Percentiles rank a stretch among this genome's conserved stretches.
These are phyloP conservation scores for Microtus richardsoni DNA, from an alignment of 2,113 vertebrate species.

Conservation along the genomic window DNA sequence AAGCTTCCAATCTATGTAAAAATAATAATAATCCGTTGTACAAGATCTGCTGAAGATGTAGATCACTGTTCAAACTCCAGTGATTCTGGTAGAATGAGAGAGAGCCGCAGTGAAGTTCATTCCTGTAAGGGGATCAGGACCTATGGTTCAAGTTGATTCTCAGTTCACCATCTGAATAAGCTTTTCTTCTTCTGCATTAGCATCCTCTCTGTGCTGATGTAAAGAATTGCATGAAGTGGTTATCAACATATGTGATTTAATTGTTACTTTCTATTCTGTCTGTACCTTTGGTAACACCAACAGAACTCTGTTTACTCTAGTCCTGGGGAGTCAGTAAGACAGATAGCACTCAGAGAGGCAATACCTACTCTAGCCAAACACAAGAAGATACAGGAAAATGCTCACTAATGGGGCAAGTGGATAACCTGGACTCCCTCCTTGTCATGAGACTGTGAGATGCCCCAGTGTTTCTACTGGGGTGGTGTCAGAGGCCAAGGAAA, in stretches of 20 bases:
- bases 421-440: not conserved
- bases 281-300: not conserved
- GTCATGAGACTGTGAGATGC: not conserved
- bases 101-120: not conserved
- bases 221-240: not conserved
- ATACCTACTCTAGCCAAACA: not conserved
- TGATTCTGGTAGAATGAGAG: not conserved
- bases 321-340: not conserved
- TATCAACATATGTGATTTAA: not conserved
- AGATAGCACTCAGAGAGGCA: not conserved
- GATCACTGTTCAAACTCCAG: not conserved
- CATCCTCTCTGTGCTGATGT: not conserved
- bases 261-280: slow-evolving; percentile 16
- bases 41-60: not conserved
- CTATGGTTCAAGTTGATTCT: not conserved
- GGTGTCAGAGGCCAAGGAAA: not conserved
- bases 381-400: not conserved
- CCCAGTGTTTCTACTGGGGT: not conserved
- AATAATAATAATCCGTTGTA: not conserved
- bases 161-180: not conserved
- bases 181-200: not conserved
- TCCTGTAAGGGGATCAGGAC: not conserved
- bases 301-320: not conserved
- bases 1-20: not conserved
- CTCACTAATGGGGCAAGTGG: not conserved